These are phyloP conservation scores for Serilophus lunatus DNA, from an alignment of 2,113 vertebrate species.

Conservation along the genomic window DNA sequence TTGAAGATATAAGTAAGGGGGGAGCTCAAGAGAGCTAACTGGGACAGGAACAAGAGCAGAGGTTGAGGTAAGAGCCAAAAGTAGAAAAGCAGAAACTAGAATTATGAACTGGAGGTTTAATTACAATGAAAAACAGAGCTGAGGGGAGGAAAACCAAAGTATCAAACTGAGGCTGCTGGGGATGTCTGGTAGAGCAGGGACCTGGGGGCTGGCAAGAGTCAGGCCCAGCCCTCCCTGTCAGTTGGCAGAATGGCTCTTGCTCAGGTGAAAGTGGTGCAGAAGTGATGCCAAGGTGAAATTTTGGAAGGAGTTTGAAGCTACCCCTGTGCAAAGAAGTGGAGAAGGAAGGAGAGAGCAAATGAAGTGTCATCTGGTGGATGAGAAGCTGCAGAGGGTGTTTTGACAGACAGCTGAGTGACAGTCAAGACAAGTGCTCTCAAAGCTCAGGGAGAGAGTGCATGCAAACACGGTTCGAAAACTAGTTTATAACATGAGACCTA, in stretches of 20 bases:
- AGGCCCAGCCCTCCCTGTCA: neutral
- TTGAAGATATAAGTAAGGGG: neutral
- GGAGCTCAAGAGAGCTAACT: neutral
- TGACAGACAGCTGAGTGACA: neutral
- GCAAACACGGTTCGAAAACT: neutral
- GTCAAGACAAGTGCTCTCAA: neutral
- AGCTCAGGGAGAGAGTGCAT: neutral
- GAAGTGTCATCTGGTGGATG: neutral
- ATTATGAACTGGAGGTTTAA: neutral
- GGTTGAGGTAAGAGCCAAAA: neutral
- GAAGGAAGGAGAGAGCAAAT: neutral
- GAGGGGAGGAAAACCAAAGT: neutral
- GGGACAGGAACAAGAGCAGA: neutral
- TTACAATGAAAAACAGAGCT: neutral
- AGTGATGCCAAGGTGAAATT: neutral
- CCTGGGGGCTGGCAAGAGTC: rapidly evolving
- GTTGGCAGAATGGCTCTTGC: neutral
- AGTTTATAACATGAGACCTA: neutral
- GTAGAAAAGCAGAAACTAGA: neutral
- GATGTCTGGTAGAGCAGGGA: neutral
- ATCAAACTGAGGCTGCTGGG: neutral
- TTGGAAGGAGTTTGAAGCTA: neutral
- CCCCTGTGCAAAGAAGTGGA: neutral
- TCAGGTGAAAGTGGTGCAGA: neutral
- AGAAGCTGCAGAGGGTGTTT: rapidly evolving